Evolutionary conservation across 2,888 invertebrate genomes (phyloP).

Genomic region (Folsomia manolachei): DNA sequence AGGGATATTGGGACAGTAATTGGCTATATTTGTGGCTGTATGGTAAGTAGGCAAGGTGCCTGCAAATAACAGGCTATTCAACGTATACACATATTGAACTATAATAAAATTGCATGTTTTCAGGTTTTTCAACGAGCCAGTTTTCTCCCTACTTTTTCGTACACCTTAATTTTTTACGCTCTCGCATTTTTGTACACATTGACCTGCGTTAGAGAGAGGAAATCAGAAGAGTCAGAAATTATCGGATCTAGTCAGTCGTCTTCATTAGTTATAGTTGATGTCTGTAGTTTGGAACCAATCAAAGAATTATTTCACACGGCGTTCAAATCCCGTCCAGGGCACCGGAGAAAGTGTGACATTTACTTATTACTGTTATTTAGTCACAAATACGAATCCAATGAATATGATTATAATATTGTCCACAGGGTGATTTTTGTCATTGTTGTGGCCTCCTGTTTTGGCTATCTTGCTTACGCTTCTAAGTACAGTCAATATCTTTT

Average conservation of each 20-base stretch:
- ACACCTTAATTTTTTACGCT: constrained; percentile 55
- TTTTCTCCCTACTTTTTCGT: constrained; percentile 58
- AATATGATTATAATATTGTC: not conserved
- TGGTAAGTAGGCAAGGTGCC: too few relatives aligned
- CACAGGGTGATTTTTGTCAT: constrained; percentile 28
- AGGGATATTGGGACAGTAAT: constrained; percentile 61
- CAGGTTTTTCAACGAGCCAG: constrained; percentile 52
- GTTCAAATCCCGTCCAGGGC: constrained; percentile 60
- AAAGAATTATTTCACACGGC: constrained; percentile 62
- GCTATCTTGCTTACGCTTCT: constrained; percentile 21
- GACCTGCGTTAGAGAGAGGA: constrained; percentile 57
- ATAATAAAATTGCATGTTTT: not conserved
- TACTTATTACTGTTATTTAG: too few relatives aligned
- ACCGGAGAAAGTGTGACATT: constrained; percentile 54
- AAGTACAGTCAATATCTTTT: constrained; percentile 58
- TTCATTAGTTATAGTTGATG: constrained; percentile 6
- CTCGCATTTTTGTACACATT: constrained; percentile 58
- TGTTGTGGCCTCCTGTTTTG: constrained; percentile 3
- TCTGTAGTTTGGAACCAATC: constrained; percentile 53
- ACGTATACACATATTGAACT: too few relatives aligned
- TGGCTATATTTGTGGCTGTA: constrained; percentile 64
- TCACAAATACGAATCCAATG: too few relatives aligned
- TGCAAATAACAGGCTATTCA: not conserved
- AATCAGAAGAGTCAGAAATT: not conserved
- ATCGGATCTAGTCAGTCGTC: too few relatives aligned